Conservation (phyloP, 2,888 invertebrate genomes). For the Eucera pruinosa region DNA sequence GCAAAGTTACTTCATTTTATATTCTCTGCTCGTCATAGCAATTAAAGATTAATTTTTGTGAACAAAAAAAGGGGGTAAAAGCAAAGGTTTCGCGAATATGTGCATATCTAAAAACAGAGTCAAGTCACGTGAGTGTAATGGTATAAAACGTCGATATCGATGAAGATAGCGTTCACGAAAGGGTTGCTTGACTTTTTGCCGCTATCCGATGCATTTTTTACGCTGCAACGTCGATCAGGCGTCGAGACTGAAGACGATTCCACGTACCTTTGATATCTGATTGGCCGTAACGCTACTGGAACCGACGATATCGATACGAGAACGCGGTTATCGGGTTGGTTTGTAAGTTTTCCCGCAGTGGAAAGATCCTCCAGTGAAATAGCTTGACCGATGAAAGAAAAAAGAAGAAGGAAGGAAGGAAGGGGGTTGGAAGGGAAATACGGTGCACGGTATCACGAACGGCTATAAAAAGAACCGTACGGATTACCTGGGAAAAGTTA, state of each 20-base stretch:
- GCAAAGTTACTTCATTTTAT: too few species aligned
- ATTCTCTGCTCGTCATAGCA: too few species aligned
- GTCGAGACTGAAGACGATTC: slow-evolving; percentile 13
- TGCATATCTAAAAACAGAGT: not conserved
- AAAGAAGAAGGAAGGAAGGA: not conserved
- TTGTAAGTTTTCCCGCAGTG: slow-evolving; percentile 20
- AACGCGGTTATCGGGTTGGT: slow-evolving; percentile 38
- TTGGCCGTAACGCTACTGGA: slow-evolving; percentile 7
- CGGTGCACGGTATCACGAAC: slow-evolving; percentile 46
- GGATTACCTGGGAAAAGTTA: slow-evolving; percentile 60
- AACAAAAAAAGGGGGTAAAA: too few species aligned
- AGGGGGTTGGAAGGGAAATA: not conserved
- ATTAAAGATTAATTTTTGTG: slow-evolving; percentile 1
- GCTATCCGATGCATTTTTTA: slow-evolving; percentile 16
- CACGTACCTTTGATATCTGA: slow-evolving; percentile 23
- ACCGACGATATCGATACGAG: slow-evolving; percentile 16
- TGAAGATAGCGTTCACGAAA: not conserved
- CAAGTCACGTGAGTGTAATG: not conserved
- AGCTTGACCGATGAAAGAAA: slow-evolving; percentile 33
- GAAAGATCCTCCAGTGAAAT: slow-evolving; percentile 34
- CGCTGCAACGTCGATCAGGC: slow-evolving; percentile 15
- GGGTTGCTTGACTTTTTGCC: not conserved
- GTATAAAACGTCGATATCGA: not conserved
- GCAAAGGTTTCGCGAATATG: too few species aligned
- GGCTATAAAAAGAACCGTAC: slow-evolving; percentile 54